Conservation (phyloP, 1,140 invertebrate genomes). For the Euura lappo region DNA sequence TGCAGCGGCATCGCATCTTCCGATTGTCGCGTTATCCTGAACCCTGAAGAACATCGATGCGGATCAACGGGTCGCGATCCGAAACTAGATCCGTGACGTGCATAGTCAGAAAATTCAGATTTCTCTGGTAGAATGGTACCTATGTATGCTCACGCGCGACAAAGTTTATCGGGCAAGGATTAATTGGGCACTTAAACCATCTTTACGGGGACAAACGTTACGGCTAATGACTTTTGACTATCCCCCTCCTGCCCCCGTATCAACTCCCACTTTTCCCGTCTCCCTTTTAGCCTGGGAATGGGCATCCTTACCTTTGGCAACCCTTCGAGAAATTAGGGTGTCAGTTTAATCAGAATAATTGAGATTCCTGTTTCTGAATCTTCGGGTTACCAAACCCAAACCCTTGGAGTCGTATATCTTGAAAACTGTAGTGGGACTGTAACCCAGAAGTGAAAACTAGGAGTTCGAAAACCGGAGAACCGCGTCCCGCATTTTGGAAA, state of each 20-base stretch:
- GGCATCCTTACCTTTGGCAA: background rate
- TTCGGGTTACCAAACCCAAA: background rate
- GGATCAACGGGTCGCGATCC: no score
- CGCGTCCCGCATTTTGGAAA: background rate
- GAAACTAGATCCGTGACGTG: no score
- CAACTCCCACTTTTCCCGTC: no score
- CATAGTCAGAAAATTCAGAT: no score
- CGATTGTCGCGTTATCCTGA: no score
- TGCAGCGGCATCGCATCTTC: no score
- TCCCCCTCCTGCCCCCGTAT: background rate
- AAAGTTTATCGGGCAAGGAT: background rate
- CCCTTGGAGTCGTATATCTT: conserved; percentile 13
- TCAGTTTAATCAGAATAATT: conserved; percentile 39
- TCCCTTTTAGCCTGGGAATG: background rate
- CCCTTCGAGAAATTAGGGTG: conserved; percentile 5
- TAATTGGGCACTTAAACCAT: conserved; percentile 5
- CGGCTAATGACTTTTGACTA: conserved; percentile 7
- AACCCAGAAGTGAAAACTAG: background rate
- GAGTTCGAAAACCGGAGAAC: background rate
- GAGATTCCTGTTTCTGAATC: conserved; percentile 36
- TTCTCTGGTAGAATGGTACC: no score
- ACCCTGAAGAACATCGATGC: no score
- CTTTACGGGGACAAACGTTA: conserved; percentile 1
- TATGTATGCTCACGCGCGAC: background rate
- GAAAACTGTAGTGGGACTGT: background rate